Percentiles rank a stretch among this genome's conserved stretches.
phyloP scores from a whole-genome alignment of 2,888 invertebrate genomes.

The Nomada goodeniana region DNA sequence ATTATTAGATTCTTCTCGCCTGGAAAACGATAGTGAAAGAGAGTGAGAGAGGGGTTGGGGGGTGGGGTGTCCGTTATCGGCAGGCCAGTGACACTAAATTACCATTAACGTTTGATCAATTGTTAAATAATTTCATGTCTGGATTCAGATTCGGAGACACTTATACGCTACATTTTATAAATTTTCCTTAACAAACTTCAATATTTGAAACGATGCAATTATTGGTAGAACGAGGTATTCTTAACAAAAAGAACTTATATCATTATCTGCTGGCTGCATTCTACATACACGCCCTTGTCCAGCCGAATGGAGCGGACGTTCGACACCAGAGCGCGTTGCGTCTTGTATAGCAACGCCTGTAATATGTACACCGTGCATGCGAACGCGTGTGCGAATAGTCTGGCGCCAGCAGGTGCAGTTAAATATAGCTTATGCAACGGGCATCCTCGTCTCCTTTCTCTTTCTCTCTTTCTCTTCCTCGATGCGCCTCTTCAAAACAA shows the following conservation, averaged over 20 bases:
- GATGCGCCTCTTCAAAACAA: constrained; percentile 24
- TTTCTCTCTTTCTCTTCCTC: constrained; percentile 9
- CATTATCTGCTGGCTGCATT: neutral
- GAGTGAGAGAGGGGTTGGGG: neutral
- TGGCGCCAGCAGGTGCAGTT: constrained; percentile 74
- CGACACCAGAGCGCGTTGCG: constrained; percentile 61
- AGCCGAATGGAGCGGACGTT: constrained; percentile 40
- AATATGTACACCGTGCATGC: constrained; percentile 38
- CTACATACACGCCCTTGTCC: constrained; percentile 21
- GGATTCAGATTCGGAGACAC: too few species aligned
- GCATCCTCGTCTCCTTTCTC: constrained; percentile 44
- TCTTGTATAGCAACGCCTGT: constrained; percentile 55
- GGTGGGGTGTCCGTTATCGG: constrained; percentile 2
- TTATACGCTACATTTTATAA: too few species aligned
- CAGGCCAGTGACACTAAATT: neutral
- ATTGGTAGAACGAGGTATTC: too few species aligned
- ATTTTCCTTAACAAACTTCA: too few species aligned
- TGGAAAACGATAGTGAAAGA: neutral
- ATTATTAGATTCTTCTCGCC: constrained; percentile 43
- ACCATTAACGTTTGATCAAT: neutral
- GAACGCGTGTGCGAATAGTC: constrained; percentile 63
- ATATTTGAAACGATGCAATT: too few species aligned
- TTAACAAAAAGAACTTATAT: too few species aligned
- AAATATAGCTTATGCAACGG: constrained; percentile 70
- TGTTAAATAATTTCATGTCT: neutral